Base-by-base conservation (phyloP, 2,888 invertebrate species). In the Malachius bipustulatus region DNA sequence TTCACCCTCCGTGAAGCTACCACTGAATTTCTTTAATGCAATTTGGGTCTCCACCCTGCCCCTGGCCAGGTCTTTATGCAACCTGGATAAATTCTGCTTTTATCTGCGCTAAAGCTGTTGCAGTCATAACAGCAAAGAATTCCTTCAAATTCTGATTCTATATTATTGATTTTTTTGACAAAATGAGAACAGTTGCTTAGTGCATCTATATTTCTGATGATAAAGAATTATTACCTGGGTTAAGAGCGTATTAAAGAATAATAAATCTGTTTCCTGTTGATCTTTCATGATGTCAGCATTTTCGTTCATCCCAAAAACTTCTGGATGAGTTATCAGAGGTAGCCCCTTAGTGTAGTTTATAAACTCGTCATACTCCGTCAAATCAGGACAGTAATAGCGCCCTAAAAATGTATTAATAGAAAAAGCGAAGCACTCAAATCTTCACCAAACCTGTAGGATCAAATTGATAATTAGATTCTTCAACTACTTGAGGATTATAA, bases 261-360 rank as follows among this genome's bases (percentile, higher is more conserved):
- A 56, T 40, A 80, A 70, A 47, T 75, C 73, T 1, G 88, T 84
- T 57, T 93, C 91, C 49, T 83, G 77, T 59, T 88, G 82, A 59
- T 93, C 90, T 58, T 89, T 88, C 51, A 85, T 80, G 50, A 93
- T 88, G 53, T 91, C 89, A 0, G 90, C 91, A 64, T 93, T 93
- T 38, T 84, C 75, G 59, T 93, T 81, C 73, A 93, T 84, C 8
- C 93, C 93, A 62, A 91, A 93, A 26, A 93, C 82, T 40, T 77
- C 76, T 0, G 93, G 91, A 36, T 77, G 71, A 10, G 89, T 80
- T 14, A 75, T 75, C 36, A 77, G 65, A 1, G 91, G 91, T 47
- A 93, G 60, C 15, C 73, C 70, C 13, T 66, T 73, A 0, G 79
- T 75, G 50, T 77, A 82, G 11, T 60, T 56, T 34, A 83, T 58